A percentile compares a stretch with the other conserved stretches of the same genome.
Conservation (phyloP, 1,140 invertebrate species). For the Zaprionus tsacasi region DNA sequence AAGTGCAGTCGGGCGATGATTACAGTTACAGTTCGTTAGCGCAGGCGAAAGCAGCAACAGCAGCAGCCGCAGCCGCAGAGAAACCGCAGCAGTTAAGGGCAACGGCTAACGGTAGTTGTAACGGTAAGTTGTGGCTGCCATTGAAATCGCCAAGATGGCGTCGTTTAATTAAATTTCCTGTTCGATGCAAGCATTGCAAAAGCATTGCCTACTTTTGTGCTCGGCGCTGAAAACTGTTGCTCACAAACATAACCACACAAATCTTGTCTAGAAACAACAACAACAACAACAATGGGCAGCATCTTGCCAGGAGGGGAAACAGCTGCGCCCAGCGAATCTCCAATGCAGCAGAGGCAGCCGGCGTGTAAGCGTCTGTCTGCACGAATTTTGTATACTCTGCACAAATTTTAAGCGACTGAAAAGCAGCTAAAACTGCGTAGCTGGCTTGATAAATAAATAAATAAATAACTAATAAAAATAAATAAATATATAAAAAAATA, state of each 20-base stretch:
- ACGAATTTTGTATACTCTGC: slow-evolving; percentile 24
- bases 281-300: slow-evolving; percentile 62
- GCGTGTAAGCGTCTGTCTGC: neutral
- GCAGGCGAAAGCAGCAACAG: slow-evolving; percentile 23
- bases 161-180: slow-evolving; percentile 79
- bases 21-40: slow-evolving; percentile 61
- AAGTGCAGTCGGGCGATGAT: slow-evolving; percentile 53
- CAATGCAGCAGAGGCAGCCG: neutral
- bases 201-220: slow-evolving; percentile 63
- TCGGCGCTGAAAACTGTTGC: slow-evolving; percentile 62
- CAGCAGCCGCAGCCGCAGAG: slow-evolving; percentile 11
- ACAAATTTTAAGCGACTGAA: neutral
- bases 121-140: slow-evolving; percentile 45
- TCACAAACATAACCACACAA: slow-evolving; percentile 56
- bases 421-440: neutral
- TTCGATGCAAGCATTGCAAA: slow-evolving; percentile 40
- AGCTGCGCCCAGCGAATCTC: slow-evolving; percentile 54
- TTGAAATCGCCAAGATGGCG: slow-evolving; percentile 34
- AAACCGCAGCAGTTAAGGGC: neutral
- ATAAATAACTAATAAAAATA: no score
- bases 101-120: neutral
- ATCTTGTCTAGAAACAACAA: slow-evolving; percentile 56
- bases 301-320: slow-evolving; percentile 59
- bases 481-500: neutral
- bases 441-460: no score